Evolutionary conservation across 1,140 invertebrate genomes (phyloP), one percentile per base, ranked within the genome.

Genomic region (Samia ricini): DNA sequence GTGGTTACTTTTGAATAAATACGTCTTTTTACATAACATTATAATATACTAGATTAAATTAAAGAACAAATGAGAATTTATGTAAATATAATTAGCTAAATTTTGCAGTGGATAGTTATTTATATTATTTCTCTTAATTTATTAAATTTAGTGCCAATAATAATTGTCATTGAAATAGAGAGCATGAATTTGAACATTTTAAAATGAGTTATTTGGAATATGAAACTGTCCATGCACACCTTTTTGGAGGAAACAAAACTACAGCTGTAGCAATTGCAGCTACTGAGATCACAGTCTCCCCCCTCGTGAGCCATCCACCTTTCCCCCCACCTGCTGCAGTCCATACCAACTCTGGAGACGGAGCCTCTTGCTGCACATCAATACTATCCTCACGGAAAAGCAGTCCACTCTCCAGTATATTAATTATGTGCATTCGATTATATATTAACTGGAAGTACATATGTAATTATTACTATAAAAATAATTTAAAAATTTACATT

Each of bases 371-470:
- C 22, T 79, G 72, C 18, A 79, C 74, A 26, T 80, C 74, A 0
- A 78, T 42, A 58, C 84, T 84, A 63, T 89, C 86, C 42, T 89
- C 86, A 0, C 86, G 67, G 62, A 89, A 89, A 0, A 89, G 64
- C 0, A 89, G 66, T 0, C 86, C 86, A 56, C 80, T 85, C 64
- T 87, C 84, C 12, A 89, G 56, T 15, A 89, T 82, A 0, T 72
- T 60, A 19, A 85, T 72, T 21, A 87, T 76, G 55, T 89, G 72
- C 1, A 78, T 52, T 0, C 71, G 64, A 48, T 69, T 85, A 70
- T 85, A 77, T 8, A 87, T 50, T 3, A 85, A 23, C 66, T 68
- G 49, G 12, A 56, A 60, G 48, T 58, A 23, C 4, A 42, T 58
- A 18, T 18, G 18, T 4, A 7, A 55, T 10, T 23, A 0, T 23